Evolutionary conservation across 2,888 invertebrate genomes (phyloP), one percentile per base, ranked within the genome.

Genomic region (Parnassius apollo): DNA sequence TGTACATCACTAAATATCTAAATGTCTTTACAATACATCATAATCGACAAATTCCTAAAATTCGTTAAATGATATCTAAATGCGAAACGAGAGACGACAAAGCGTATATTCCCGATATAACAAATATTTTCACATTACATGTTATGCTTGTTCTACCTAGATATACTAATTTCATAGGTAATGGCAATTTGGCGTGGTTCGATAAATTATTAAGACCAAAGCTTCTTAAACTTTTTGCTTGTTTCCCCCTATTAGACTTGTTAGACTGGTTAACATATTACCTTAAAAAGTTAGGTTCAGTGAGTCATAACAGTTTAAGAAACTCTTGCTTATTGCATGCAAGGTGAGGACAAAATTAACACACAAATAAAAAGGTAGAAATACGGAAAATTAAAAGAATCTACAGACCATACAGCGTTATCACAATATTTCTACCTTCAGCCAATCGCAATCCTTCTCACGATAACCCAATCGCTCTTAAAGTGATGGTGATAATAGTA

Each of bases 1-100:
- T 61, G 46, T 42, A 57, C 52, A 55, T 25, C 65, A 65, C 62
- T 56, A 42, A 55, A 45, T 9, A 57, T 22, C 42, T 11, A 46
- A 42, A 50, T 50, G 42, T 55, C 50, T 13, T 52, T 12, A 35
- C 9, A 49, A 12, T 49, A 2, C 48, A 48, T n/a, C 11, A 13
- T 18, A 12, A 13, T 4, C 13, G 13, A 49, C 11, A 44, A 11
- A n/a, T 49, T 18, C 18, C 9, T 13, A 49, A 49, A 1, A 13
- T 49, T 49, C 13, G n/a, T 12, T 42, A 3, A 54, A 46, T 4
- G n/a, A 22, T 44, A 54, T 52, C 10, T 46, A 46, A 46, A 56
- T 56, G 3, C 22, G 9, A 56, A 25, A 46, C 3, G 12, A 46
- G 22, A 46, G 12, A 46, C 9, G 7, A 12, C 12, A 56, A 56